Base-by-base conservation (phyloP, 1,140 invertebrate species). In the Leptopilina clavipes region DNA sequence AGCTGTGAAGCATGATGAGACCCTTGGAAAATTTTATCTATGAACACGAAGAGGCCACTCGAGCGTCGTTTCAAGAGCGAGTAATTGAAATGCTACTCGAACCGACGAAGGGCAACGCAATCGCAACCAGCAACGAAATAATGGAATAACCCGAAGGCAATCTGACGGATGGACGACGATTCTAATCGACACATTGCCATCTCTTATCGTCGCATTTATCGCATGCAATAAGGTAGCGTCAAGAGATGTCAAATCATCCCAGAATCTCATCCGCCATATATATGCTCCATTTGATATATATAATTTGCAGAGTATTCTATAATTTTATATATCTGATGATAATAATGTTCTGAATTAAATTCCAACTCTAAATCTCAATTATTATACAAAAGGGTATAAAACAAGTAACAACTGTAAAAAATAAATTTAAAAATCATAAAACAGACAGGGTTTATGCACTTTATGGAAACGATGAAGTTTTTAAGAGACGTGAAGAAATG, bases 51-150 rank as follows among this genome's bases (percentile, higher is more conserved):
- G 79, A 77, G 78, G 75, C 78, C 76, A 80, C 77, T 80, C 65
- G 78, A 79, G 52, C 75, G 77, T 77, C 79, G 78, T 80, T 82
- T 81, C 79, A 77, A 77, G 78, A 79, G 80, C 70, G 74, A 82
- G 81, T 84, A 84, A 85, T 86, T 84, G 83, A 85, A 85, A 86
- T 81, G 79, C 79, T 79, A 79, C 79, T 79, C 76, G 72, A 76
- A 65, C 72, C 45, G 45, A 73, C 73, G 73, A 74, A 82, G 78
- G 79, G 74, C 77, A 76, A 82, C 44, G 75, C 70, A 82, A 73
- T 73, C 54, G 75, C 74, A 56, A 76, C 72, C 56, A 44, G 56
- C 72, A 18, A 73, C 65, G 75, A 82, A 80, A 81, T 84, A 79
- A 83, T 78, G 77, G 81, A 84, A 83, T 85, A 79, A 81, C 78